phyloP scores from a whole-genome alignment of 2,113 vertebrate genomes.

The Pseudorhombus dupliciocellatus region DNA sequence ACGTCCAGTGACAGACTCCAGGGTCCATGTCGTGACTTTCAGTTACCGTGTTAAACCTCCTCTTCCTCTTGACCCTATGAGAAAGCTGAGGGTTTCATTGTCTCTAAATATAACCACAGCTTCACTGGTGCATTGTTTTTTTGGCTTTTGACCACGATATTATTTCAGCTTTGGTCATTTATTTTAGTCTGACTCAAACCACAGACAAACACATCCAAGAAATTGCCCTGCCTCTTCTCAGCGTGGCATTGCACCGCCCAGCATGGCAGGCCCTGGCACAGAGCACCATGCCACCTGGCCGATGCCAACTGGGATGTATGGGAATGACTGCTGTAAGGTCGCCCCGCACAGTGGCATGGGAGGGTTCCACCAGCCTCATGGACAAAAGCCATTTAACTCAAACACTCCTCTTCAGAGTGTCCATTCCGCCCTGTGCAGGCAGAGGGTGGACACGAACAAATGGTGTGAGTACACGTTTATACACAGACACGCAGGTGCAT shows the following conservation, averaged over 20 bases:
- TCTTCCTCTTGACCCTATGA: no score
- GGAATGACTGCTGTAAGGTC: constrained; percentile 12
- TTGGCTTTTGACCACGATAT: background rate
- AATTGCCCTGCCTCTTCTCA: background rate
- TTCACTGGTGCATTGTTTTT: background rate
- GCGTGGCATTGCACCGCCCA: background rate
- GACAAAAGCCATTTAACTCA: constrained; percentile 58
- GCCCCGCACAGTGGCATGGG: constrained; percentile 31
- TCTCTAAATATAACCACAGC: no score
- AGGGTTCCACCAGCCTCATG: constrained; percentile 1
- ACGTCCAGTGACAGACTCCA: no score
- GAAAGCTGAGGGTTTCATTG: no score
- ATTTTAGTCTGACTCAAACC: background rate
- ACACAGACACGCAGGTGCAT: constrained; percentile 40
- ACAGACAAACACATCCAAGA: constrained; percentile 9
- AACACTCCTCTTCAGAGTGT: constrained; percentile 32
- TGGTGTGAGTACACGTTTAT: background rate
- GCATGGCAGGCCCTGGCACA: constrained; percentile 31
- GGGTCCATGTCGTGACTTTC: no score
- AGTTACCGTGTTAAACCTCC: no score
- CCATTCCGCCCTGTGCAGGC: constrained; percentile 22
- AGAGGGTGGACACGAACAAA: constrained; percentile 7
- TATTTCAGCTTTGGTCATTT: background rate
- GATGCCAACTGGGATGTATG: constrained; percentile 61
- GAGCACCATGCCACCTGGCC: constrained; percentile 45